Base-by-base conservation (phyloP, 2,113 vertebrate genomes). In the Petrocephalus zakoni region DNA sequence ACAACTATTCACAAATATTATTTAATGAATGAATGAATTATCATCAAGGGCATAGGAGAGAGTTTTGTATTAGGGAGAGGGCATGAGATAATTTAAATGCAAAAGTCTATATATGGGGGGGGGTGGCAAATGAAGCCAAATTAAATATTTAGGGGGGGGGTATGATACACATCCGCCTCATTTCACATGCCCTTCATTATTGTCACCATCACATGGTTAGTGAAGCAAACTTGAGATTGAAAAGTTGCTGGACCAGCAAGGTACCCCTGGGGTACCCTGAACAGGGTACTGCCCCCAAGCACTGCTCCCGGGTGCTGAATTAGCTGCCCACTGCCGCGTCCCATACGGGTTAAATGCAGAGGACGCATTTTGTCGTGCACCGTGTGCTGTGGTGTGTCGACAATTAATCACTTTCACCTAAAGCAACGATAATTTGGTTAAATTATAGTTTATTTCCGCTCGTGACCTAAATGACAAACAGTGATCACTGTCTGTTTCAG, bases 401-500 rank as follows among this genome's bases (percentile, higher is more conserved):
- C 42, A 42, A 42, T 42, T 42, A 42, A 42, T 42, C 42, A 42
- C 42, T 42, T 42, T 42, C 13, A 8, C 52, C 13, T 15, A 42
- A 6, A 78, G 4, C 19, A 13, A 78, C 72, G 42, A 17, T 78
- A 78, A 78, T 78, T 78, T 78, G 13, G 68, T 17, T 72, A 75
- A 75, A 37, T 75, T 42, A 78, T 42, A 78, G 29, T 78, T 78
- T 37, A 53, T 55, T 25, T n/a, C 21, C 22, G 22, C 34, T 87
- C 84, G 29, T 21, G 29, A 75, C 8, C 21, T n/a, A 64, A 51
- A 34, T 8, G 6, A 13, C 4, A 52, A 84, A 55, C 29, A 55
- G 22, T 10, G 64, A 61, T 64, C 42, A 72, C 10, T 55, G 4
- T 1, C 47, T 91, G 55, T 90, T 87, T 21, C 87, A 99, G 98